A percentile compares a stretch with the other conserved stretches of the same genome.
Evolutionary conservation across 1,140 invertebrate species (phyloP).

Genomic region (Holotrichia oblita): DNA sequence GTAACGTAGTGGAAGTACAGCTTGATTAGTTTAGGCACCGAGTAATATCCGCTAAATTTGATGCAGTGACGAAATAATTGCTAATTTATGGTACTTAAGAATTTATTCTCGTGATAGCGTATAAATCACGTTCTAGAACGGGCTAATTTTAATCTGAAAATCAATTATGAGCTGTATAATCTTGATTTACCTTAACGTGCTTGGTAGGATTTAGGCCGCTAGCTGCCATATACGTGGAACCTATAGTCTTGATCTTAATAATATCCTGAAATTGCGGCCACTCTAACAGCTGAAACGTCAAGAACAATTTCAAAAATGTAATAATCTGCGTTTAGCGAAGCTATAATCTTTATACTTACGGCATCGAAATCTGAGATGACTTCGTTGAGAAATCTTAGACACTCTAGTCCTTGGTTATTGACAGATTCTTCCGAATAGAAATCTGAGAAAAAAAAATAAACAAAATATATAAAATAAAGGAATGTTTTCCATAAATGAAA

Average conservation of each 20-base stretch:
- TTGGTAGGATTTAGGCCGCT: slow-evolving; percentile 85
- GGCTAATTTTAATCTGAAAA: no score
- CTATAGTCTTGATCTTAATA: slow-evolving; percentile 98
- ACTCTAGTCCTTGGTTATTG: slow-evolving; percentile 96
- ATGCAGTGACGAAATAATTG: neutral
- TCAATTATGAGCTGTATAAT: neutral
- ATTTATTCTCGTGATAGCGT: neutral
- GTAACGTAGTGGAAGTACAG: neutral
- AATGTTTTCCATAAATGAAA: no score
- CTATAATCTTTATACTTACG: slow-evolving; percentile 68
- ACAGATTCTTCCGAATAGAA: slow-evolving; percentile 96
- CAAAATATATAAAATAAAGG: no score
- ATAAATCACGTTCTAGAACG: no score
- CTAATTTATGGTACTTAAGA: neutral
- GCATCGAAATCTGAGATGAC: slow-evolving; percentile 98
- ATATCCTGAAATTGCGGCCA: slow-evolving; percentile 86
- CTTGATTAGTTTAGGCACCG: neutral
- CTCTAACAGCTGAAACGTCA: slow-evolving; percentile 76
- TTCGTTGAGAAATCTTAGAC: slow-evolving; percentile 95
- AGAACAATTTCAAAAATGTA: slow-evolving; percentile 46
- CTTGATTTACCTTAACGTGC: slow-evolving; percentile 68
- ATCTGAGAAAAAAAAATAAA: slow-evolving; percentile 69
- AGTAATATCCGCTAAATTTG: neutral
- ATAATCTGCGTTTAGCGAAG: slow-evolving; percentile 19
- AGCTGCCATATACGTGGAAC: slow-evolving; percentile 97